Evolutionary conservation across 2,888 invertebrate species (phyloP), one percentile per base, ranked within the genome.

Genomic region (Thymelicus sylvestris): DNA sequence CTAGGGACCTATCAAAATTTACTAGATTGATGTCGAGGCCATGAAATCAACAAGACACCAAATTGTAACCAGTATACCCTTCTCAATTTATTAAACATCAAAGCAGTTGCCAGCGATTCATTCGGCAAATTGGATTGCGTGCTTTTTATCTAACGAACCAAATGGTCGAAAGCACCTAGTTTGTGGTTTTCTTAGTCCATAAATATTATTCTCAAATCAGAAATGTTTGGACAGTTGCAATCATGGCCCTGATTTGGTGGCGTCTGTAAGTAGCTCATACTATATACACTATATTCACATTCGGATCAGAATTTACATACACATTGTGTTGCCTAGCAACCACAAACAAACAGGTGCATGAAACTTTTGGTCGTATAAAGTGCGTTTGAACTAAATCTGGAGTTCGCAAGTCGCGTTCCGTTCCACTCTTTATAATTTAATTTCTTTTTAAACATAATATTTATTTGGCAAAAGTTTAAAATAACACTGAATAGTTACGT

Each of bases 1-100:
- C 39, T 19, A 63, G 48, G 48, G 31, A 63, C 31, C 39, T 65
- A 65, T n/a, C 38, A 7, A 38, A 59, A 59, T 59, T 39, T 39
- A 59, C 59, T 59, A 59, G 59, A 80, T 79, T 78, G 77, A 78
- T 76, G 79, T 73, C 77, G 75, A 79, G 79, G 80, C 75, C 78
- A 66, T 65, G 71, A 67, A 71, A 65, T 71, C 73, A 62, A 74
- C 70, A 74, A 70, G 52, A 15, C 64, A 66, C 73, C 69, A 71
- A 77, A 77, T 77, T 74, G 74, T 74, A 74, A 76, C 75, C 57
- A 72, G 71, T 64, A 69, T 55, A 55, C 55, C 66, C 66, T 60
- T 66, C 71, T 64, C 62, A 74, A 70, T 74, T 70, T 68, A 73
- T 63, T 66, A 70, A 41, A 47, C 57, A 47, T 71, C 67, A 69